Base-by-base conservation (phyloP, 2,797 vertebrate species). In the Periparus ater region DNA sequence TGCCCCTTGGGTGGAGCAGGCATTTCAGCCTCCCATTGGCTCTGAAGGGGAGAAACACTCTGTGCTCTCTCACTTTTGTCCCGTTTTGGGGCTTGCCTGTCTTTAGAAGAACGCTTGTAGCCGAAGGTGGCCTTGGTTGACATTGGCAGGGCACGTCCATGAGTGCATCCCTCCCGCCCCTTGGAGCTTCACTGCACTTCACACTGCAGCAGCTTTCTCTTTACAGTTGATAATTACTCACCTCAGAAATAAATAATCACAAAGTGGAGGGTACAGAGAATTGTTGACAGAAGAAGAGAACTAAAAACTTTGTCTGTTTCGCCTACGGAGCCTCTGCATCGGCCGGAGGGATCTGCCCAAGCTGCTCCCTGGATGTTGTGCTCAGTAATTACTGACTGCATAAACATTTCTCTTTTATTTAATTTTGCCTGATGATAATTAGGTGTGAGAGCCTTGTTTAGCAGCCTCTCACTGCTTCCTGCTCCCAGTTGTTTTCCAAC, bases 361-460 rank as follows among this genome's bases (percentile, higher is more conserved):
- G 80, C 70, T 42, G 36, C 60, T 70, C 8, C 6, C 34, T 3
- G 20, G 34, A 26, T 45, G 73, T 14, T 75, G n/a, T n/a, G 40
- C 79, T 88, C 51, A 11, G 82, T 80, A 95, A 89, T 89, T 83
- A 29, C 50, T 1, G 10, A 40, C 38, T 50, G 74, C 32, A 9
- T 9, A 79, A 83, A 62, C 54, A 55, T 72, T 89, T 83, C 18
- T 66, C 58, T 85, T 61, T 71, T 68, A 42, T 92, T 95, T 89
- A 92, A 71, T 89, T 94, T 92, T 88, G 30, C 79, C 79, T 83
- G 79, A 76, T 75, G 89, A 65, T 47, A 74, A 91, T 80, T 53
- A 68, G 25, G 26, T 32, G 50, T 71, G 84, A 95, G 81, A 74
- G 78, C n/a, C 60, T 76, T 66, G 55, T 79, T 93, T 48, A 80